phyloP scores from a whole-genome alignment of 1,140 invertebrate genomes.

The Drosophila saltans region DNA sequence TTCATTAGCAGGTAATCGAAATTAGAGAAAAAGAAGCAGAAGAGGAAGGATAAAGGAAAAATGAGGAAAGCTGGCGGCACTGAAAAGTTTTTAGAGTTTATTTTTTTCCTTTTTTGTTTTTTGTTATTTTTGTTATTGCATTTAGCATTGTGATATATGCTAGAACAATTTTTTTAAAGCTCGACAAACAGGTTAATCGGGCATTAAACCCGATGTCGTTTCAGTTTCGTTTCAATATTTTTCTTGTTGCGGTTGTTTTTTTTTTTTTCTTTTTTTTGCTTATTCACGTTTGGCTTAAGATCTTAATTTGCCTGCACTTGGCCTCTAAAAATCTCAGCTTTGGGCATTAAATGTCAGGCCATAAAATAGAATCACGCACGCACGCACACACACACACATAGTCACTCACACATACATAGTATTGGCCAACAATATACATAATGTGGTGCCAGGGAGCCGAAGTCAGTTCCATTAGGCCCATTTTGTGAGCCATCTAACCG shows the following conservation, averaged over 20 bases:
- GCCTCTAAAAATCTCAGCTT: constrained; percentile 38
- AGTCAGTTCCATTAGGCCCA: constrained; percentile 44
- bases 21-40: background rate
- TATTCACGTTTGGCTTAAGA: constrained; percentile 34
- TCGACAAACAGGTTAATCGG: constrained; percentile 44
- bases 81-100: background rate
- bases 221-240: background rate
- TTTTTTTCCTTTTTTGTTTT: background rate
- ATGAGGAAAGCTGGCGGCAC: background rate
- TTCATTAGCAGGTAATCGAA: constrained; percentile 36
- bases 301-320: constrained; percentile 48
- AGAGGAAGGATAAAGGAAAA: background rate
- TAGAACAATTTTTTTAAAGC: constrained; percentile 21
- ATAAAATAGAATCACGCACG: constrained; percentile 61
- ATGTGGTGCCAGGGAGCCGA: background rate
- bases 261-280: background rate
- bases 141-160: constrained; percentile 18
- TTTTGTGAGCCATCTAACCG: constrained; percentile 8
- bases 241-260: no score
- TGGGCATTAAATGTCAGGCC: constrained; percentile 57
- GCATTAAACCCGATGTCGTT: constrained; percentile 38
- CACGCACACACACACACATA: background rate
- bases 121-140: background rate
- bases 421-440: constrained; percentile 39
- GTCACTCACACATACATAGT: background rate